These are phyloP conservation scores for Danaus chrysippus DNA, from an alignment of 2,888 invertebrate species.

Conservation along the genomic window DNA sequence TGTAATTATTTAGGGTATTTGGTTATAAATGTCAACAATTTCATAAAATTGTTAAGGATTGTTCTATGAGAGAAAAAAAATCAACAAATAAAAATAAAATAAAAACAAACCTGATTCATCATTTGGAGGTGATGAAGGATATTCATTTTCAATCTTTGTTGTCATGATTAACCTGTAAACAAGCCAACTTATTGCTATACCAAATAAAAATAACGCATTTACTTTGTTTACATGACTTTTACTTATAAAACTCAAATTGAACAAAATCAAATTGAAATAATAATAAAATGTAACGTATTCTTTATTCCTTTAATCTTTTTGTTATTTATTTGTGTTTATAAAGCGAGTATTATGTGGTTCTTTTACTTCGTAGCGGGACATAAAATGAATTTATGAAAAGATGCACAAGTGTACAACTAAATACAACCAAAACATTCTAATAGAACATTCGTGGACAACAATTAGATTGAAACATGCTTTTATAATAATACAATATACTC, in stretches of 20 bases:
- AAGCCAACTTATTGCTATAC: conserved; percentile 42
- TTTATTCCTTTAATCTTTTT: too few relatives aligned
- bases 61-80: conserved; percentile 11
- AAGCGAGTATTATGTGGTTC: too few relatives aligned
- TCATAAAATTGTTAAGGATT: too few relatives aligned
- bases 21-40: too few relatives aligned
- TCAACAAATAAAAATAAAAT: conserved; percentile 30
- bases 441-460: conserved; percentile 22
- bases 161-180: conserved; percentile 74
- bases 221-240: background rate
- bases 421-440: conserved; percentile 11
- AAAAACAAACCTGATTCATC: conserved; percentile 69
- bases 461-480: conserved; percentile 26
- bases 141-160: conserved; percentile 65
- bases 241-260: background rate
- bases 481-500: conserved; percentile 27
- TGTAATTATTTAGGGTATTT: too few relatives aligned
- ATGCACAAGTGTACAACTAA: background rate
- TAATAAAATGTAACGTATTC: background rate
- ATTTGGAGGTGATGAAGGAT: conserved; percentile 60
- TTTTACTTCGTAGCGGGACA: too few relatives aligned
- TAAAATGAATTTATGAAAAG: conserved; percentile 6
- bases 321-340: too few relatives aligned
- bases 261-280: background rate
- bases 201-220: conserved; percentile 14